Conservation (phyloP, 2,113 vertebrate genomes). For the Sorex araneus region DNA sequence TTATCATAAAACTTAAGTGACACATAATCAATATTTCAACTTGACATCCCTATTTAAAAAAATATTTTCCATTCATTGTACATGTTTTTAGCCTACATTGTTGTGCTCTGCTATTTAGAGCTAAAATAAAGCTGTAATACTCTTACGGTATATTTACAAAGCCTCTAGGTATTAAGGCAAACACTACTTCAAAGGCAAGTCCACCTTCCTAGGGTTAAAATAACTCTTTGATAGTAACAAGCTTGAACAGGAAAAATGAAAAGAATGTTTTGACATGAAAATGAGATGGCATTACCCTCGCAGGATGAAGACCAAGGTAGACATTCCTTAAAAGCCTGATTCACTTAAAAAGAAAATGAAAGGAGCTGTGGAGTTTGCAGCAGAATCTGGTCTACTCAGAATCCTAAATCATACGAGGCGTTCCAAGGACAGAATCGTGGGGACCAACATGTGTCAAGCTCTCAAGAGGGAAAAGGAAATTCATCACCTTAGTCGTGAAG, state of each 20-base stretch:
- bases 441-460: constrained; percentile 23
- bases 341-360: neutral
- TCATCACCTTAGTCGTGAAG: neutral
- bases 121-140: neutral
- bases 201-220: constrained; percentile 29
- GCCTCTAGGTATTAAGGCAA: neutral
- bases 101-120: neutral
- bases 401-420: constrained; percentile 37
- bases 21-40: constrained; percentile 34
- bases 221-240: constrained; percentile 17
- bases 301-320: neutral
- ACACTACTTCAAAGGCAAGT: neutral
- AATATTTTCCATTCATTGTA: neutral
- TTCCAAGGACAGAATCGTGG: constrained; percentile 23
- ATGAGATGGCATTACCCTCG: neutral
- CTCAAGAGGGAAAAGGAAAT: constrained; percentile 26
- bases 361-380: neutral
- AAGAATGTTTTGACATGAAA: neutral
- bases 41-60: neutral
- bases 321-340: neutral
- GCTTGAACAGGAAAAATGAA: neutral
- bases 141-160: neutral
- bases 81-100: neutral
- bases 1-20: neutral
- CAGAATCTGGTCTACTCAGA: constrained; percentile 50